phyloP scores from a whole-genome alignment of 2,797 vertebrate species.

The Pelobates cultripes region DNA sequence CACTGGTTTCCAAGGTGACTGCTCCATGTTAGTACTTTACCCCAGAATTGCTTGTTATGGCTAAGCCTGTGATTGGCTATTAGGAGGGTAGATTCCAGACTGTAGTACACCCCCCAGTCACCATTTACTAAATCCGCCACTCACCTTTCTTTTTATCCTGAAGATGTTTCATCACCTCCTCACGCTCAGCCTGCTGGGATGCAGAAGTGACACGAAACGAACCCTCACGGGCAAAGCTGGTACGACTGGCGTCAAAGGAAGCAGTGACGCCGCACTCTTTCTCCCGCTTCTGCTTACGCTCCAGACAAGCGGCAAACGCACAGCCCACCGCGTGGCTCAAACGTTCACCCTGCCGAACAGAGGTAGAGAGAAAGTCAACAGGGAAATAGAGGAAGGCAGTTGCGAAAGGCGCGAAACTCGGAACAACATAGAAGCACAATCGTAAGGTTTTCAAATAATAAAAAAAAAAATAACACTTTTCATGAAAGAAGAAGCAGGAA shows the following conservation, averaged over 20 bases:
- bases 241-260: constrained; percentile 88
- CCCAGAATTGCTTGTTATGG: no score
- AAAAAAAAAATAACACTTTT: no score
- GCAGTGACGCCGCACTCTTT: constrained; percentile 92
- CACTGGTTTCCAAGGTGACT: no score
- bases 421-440: no score
- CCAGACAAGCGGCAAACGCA: constrained; percentile 90
- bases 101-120: no score
- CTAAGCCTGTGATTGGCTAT: no score
- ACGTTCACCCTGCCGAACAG: constrained; percentile 78
- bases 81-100: no score
- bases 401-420: no score
- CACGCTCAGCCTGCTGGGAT: constrained; percentile 73
- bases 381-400: not conserved
- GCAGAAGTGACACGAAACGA: constrained; percentile 83
- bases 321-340: constrained; percentile 92
- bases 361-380: not conserved
- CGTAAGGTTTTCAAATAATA: no score
- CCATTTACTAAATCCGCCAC: not conserved
- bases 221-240: constrained; percentile 87
- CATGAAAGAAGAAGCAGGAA: no score
- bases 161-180: constrained; percentile 75
- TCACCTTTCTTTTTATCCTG: constrained; percentile 85
- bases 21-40: no score
- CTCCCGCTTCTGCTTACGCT: constrained; percentile 88